Conservation (phyloP, 2,113 vertebrate species). For the Festucalex cinctus region DNA sequence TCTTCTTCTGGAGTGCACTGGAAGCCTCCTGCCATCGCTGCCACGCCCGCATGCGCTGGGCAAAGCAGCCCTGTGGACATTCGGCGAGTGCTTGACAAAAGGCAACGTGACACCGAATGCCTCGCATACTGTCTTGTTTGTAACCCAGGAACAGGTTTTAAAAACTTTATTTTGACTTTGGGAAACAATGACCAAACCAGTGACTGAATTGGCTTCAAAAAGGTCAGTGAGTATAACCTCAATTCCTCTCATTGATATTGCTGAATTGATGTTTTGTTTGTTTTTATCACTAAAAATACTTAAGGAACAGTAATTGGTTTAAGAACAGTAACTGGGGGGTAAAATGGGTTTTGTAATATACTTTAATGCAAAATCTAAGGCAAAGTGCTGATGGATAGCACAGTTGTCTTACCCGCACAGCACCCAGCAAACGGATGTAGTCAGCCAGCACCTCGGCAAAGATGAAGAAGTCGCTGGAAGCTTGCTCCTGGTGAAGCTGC, state of each 20-base stretch:
- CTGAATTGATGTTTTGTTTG: no score
- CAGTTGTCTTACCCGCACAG: constrained; percentile 68
- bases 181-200: no score
- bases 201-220: no score
- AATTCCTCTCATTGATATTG: no score
- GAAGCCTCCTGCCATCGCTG: constrained; percentile 97
- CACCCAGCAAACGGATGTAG: constrained; percentile 87
- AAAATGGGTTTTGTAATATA: neutral
- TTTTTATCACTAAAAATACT: no score
- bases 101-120: neutral
- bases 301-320: no score
- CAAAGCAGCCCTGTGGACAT: constrained; percentile 82
- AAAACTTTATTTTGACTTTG: neutral
- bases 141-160: neutral
- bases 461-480: constrained; percentile 89
- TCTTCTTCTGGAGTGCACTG: constrained; percentile 88
- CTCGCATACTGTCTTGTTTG: neutral
- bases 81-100: neutral
- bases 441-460: constrained; percentile 88
- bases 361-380: neutral
- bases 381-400: neutral
- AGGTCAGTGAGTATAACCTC: no score
- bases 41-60: constrained; percentile 92
- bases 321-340: no score
- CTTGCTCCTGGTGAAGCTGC: constrained; percentile 92